Conservation (phyloP, 2,797 vertebrate genomes). For the Sarcoramphus papa region DNA sequence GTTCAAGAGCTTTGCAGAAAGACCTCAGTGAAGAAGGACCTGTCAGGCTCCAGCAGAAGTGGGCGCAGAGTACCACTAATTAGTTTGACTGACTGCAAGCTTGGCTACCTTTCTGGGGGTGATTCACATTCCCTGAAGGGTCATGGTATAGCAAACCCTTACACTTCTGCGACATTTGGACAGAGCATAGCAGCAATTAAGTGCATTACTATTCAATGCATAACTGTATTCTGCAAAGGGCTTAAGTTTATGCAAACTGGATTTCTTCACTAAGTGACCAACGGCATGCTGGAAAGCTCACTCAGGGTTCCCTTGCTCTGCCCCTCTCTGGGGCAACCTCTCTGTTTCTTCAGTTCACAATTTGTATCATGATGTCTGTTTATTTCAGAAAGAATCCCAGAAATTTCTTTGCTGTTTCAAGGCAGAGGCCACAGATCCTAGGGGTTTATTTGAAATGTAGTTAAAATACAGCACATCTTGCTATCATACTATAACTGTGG, state of each 20-base stretch:
- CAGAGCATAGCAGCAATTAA: background rate
- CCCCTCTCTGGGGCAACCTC: background rate
- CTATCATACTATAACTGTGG: background rate
- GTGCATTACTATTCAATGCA: background rate
- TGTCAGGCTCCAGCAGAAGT: conserved; percentile 31
- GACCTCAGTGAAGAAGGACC: background rate
- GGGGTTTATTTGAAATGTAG: background rate
- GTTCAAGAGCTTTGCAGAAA: background rate
- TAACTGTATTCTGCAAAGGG: background rate
- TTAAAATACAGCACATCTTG: background rate
- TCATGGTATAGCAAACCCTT: background rate
- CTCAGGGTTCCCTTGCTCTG: background rate
- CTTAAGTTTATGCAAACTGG: background rate
- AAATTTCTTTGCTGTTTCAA: background rate
- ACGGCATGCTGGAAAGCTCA: background rate
- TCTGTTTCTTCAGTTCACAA: background rate
- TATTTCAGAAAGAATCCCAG: background rate
- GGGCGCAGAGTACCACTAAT: background rate
- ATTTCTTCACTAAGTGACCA: background rate
- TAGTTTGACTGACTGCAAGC: background rate
- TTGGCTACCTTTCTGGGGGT: background rate
- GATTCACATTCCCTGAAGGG: conserved; percentile 9
- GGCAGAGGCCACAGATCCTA: background rate
- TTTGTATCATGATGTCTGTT: background rate
- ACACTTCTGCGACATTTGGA: background rate